Evolutionary conservation across 2,888 invertebrate species (phyloP).

Genomic region (Acanthosepion pharaonis): DNA sequence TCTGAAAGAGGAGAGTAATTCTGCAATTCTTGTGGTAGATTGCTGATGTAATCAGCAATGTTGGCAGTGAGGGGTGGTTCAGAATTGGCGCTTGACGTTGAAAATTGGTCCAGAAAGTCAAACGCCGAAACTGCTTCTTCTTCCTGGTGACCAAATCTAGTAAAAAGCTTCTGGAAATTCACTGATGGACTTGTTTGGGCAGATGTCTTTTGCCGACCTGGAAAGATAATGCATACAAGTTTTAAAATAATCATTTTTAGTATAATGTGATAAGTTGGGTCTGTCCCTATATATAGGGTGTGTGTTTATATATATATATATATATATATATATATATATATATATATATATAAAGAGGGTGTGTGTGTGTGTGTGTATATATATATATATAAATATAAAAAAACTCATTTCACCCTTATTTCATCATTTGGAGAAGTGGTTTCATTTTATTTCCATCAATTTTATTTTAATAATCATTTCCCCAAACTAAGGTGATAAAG

Average conservation of each 20-base stretch:
- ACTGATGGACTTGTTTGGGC: conserved; percentile 45
- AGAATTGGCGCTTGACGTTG: conserved; percentile 53
- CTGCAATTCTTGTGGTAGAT: background rate
- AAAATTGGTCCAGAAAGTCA: conserved; percentile 64
- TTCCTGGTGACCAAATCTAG: conserved; percentile 62
- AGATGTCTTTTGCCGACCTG: background rate
- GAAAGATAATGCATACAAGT: background rate
- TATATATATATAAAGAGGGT: background rate
- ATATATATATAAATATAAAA: too few species aligned
- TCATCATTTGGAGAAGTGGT: too few species aligned
- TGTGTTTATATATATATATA: background rate
- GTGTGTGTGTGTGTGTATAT: too few species aligned
- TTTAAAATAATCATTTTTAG: background rate
- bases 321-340: background rate
- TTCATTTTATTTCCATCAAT: too few species aligned
- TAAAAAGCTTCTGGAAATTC: conserved; percentile 61
- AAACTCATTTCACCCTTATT: too few species aligned
- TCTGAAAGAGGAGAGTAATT: background rate
- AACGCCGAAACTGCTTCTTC: conserved; percentile 66
- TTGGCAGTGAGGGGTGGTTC: background rate
- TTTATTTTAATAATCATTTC: background rate
- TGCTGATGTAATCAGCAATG: background rate
- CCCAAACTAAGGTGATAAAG: too few species aligned
- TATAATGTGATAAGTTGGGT: background rate
- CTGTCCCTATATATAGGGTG: background rate